These are phyloP conservation scores for Megatriorchis doriae DNA, from an alignment of 2,113 vertebrate genomes.

Conservation along the genomic window DNA sequence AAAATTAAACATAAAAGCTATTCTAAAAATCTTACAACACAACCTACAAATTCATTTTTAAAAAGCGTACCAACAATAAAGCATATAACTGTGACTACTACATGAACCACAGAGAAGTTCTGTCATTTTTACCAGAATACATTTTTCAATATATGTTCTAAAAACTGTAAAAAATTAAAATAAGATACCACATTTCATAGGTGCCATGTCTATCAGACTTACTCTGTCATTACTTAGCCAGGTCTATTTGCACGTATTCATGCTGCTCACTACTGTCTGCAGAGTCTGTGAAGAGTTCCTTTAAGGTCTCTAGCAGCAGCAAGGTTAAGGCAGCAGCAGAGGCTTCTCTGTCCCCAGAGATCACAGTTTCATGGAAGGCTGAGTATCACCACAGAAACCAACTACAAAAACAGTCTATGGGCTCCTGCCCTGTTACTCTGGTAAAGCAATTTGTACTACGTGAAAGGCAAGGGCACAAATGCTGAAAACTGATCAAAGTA, in stretches of 20 bases:
- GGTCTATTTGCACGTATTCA: background rate
- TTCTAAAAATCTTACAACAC: background rate
- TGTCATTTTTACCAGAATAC: background rate
- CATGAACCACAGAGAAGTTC: background rate
- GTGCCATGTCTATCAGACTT: background rate
- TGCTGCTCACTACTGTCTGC: background rate
- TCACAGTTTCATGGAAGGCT: conserved; percentile 66
- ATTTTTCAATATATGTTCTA: background rate
- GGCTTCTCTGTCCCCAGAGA: conserved; percentile 69
- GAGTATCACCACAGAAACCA: conserved; percentile 80
- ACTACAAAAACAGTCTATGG: conserved; percentile 76
- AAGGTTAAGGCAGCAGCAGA: conserved; percentile 62
- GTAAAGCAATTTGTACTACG: conserved; percentile 74
- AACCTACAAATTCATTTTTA: background rate
- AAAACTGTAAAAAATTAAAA: background rate
- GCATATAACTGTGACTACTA: background rate
- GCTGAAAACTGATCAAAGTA: conserved; percentile 79
- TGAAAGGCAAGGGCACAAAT: conserved; percentile 72
- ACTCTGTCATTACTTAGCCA: background rate
- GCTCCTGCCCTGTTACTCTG: conserved; percentile 68
- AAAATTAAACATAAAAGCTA: background rate
- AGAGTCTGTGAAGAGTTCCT: background rate
- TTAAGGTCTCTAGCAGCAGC: conserved; percentile 52
- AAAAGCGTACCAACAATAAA: background rate
- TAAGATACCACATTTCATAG: background rate